A percentile compares a stretch with the other conserved stretches of the same genome.
Evolutionary conservation across 2,888 invertebrate genomes (phyloP).

Genomic region (Sphaerophoria taeniata): DNA sequence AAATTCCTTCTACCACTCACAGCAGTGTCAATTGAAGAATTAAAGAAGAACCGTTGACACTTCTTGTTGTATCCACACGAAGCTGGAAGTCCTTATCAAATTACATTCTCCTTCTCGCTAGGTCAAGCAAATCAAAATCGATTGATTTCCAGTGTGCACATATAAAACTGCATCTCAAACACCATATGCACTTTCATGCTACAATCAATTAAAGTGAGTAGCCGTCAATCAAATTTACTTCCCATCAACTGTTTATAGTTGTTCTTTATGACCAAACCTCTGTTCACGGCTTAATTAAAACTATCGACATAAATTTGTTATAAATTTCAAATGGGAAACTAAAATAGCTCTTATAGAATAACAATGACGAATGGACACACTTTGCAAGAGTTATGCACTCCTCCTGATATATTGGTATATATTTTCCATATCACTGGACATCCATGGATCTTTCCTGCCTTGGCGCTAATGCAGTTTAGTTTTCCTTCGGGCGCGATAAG

Average conservation of each 20-base stretch:
- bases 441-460: slow-evolving; percentile 7
- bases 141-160: background rate
- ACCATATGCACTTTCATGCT: slow-evolving; percentile 48
- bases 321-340: slow-evolving; percentile 33
- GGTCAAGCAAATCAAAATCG: slow-evolving; percentile 66
- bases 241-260: background rate
- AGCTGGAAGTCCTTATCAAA: slow-evolving; percentile 15
- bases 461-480: slow-evolving; percentile 46
- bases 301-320: slow-evolving; percentile 46
- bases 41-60: background rate
- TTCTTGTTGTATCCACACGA: background rate
- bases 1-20: background rate
- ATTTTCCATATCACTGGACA: background rate
- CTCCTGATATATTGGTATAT: slow-evolving; percentile 47
- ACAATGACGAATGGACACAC: background rate
- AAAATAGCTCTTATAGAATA: slow-evolving; percentile 34
- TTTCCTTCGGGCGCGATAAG: slow-evolving; percentile 30
- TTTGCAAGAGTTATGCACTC: slow-evolving; percentile 30
- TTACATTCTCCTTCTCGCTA: slow-evolving; percentile 46
- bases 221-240: background rate
- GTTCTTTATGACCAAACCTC: slow-evolving; percentile 44
- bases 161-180: slow-evolving; percentile 43
- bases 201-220: slow-evolving; percentile 43
- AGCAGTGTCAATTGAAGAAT: slow-evolving; percentile 19
- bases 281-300: slow-evolving; percentile 54